Percentiles rank a stretch among this genome's conserved stretches.
Evolutionary conservation across 2,888 invertebrate species (phyloP).

Genomic region (Abscondita cerata): DNA sequence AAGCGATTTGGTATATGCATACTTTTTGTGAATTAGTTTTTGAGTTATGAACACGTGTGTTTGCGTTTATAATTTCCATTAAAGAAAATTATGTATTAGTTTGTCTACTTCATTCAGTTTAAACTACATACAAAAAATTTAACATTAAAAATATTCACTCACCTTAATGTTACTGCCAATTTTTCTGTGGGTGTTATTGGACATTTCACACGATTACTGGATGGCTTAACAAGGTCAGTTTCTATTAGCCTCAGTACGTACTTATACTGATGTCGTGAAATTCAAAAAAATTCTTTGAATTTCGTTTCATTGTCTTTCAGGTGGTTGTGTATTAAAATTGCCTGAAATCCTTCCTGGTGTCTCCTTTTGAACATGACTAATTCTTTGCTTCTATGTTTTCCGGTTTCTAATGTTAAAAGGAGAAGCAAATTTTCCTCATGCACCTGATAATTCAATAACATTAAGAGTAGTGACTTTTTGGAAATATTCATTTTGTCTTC

Average conservation of each 20-base stretch:
- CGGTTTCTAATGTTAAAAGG: neutral
- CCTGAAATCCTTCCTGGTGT: no score
- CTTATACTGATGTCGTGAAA: neutral
- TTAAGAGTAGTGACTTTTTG: neutral
- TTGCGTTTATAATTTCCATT: no score
- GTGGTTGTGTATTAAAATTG: conserved; percentile 2
- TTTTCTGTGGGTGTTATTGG: conserved; percentile 2
- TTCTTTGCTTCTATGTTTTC: neutral
- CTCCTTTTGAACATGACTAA: neutral
- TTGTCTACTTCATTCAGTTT: no score
- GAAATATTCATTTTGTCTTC: neutral
- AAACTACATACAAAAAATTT: no score
- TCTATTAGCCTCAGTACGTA: neutral
- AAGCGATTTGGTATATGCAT: no score
- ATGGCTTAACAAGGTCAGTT: neutral
- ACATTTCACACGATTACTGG: neutral
- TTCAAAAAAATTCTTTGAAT: neutral
- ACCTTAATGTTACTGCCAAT: conserved; percentile 1
- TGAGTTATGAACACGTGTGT: no score
- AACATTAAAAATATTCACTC: no score
- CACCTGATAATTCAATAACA: neutral
- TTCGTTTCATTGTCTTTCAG: neutral
- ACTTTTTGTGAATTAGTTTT: no score
- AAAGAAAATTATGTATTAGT: no score
- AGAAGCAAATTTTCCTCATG: neutral